A percentile compares a stretch with the other conserved stretches of the same genome.
Conservation (phyloP, 2,797 vertebrate genomes). For the Atherinosoma microstoma region DNA sequence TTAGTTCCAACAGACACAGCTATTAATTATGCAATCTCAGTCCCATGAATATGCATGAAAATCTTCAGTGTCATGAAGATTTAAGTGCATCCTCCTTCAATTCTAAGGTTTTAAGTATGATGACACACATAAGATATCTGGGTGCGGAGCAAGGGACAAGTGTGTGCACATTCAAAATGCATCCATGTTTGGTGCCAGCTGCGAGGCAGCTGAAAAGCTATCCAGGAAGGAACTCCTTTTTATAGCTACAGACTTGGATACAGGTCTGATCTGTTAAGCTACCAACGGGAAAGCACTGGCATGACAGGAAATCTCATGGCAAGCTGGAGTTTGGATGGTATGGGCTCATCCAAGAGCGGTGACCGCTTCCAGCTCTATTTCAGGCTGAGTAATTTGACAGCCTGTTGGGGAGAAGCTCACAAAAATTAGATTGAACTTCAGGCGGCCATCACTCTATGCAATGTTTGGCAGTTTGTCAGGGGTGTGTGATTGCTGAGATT, state of each 20-base stretch:
- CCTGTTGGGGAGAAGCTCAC: background rate
- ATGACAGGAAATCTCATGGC: background rate
- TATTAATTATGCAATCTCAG: background rate
- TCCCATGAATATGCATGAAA: background rate
- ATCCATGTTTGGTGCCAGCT: background rate
- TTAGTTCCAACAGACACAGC: background rate
- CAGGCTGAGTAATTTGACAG: background rate
- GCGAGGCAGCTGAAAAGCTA: background rate
- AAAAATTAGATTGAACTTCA: background rate
- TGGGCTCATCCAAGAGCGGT: background rate
- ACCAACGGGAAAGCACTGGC: background rate
- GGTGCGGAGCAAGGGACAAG: background rate
- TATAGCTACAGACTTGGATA: background rate
- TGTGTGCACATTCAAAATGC: background rate
- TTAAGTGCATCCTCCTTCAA: background rate
- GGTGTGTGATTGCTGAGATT: too few species aligned
- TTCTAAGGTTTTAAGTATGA: background rate
- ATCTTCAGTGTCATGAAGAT: background rate
- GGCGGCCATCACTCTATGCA: background rate
- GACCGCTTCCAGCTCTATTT: background rate
- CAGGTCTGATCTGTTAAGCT: background rate
- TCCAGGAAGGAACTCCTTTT: background rate
- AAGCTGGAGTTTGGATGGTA: background rate
- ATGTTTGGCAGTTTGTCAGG: background rate
- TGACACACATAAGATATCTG: background rate